A percentile compares a stretch with the other conserved stretches of the same genome.
These are phyloP conservation scores for Lynx canadensis DNA, from an alignment of 2,113 vertebrate species.

Conservation along the genomic window DNA sequence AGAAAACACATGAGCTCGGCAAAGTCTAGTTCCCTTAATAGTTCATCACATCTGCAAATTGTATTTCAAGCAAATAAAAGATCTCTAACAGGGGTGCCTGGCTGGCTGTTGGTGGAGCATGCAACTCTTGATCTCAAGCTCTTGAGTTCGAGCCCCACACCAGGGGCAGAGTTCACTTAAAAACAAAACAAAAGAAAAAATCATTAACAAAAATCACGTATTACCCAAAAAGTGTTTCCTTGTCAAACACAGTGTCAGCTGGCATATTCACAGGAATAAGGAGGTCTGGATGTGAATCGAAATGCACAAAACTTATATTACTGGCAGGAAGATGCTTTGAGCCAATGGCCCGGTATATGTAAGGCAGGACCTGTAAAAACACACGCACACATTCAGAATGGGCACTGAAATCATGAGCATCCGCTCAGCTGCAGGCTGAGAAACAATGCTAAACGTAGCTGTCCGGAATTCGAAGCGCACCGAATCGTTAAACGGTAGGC, in stretches of 20 bases:
- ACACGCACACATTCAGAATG: conserved; percentile 32
- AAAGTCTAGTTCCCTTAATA: not conserved
- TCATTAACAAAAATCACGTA: not conserved
- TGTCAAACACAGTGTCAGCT: conserved; percentile 95
- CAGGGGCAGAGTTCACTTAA: not conserved
- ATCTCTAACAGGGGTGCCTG: not conserved
- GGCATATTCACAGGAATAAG: conserved; percentile 97
- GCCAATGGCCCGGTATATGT: conserved; percentile 96
- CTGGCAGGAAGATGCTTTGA: conserved; percentile 93
- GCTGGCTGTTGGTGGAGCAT: not conserved
- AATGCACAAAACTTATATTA: conserved; percentile 93
- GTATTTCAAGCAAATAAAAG: conserved; percentile 7
- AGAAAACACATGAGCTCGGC: not conserved
- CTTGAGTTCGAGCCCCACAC: not conserved
- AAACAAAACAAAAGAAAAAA: not conserved
- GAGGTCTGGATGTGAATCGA: conserved; percentile 99
- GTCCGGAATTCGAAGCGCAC: not conserved
- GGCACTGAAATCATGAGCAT: not conserved
- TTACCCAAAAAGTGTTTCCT: conserved; percentile 94
- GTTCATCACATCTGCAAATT: not conserved
- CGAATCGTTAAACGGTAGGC: not conserved
- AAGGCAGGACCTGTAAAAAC: conserved; percentile 90
- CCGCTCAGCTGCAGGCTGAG: not conserved
- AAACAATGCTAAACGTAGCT: not conserved
- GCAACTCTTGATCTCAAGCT: not conserved